Conservation (phyloP, 2,797 vertebrate species). For the Myotis myotis region DNA sequence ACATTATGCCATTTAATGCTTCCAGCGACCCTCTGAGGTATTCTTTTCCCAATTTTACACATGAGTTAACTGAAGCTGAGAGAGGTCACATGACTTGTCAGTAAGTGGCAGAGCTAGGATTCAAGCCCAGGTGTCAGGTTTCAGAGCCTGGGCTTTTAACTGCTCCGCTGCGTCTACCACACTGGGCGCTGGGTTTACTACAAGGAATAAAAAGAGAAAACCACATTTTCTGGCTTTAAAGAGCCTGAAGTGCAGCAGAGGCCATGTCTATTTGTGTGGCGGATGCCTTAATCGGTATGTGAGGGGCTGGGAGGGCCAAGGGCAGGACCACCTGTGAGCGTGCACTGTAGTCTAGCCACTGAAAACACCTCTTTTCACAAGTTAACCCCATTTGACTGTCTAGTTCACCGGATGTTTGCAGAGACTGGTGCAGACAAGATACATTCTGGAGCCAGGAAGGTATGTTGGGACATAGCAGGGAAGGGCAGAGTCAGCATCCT, state of each 20-base stretch:
- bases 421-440: background rate
- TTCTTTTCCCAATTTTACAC: slow-evolving; percentile 67
- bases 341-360: background rate
- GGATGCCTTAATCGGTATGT: background rate
- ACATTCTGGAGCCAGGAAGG: background rate
- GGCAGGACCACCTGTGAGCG: background rate
- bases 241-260: background rate
- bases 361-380: background rate
- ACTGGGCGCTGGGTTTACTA: background rate
- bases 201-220: background rate
- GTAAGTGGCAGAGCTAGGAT: slow-evolving; percentile 37
- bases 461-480: background rate
- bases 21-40: slow-evolving; percentile 18
- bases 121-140: slow-evolving; percentile 62
- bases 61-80: slow-evolving; percentile 55
- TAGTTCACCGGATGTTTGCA: background rate
- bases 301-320: background rate
- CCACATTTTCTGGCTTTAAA: background rate
- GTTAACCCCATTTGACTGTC: background rate
- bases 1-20: slow-evolving; percentile 45
- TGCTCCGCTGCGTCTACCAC: background rate
- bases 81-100: slow-evolving; percentile 58
- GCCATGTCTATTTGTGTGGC: background rate
- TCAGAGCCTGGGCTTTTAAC: slow-evolving; percentile 52
- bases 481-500: background rate